Evolutionary conservation across 2,888 invertebrate genomes (phyloP), one percentile per base, ranked within the genome.

Genomic region (Atethmia centrago): DNA sequence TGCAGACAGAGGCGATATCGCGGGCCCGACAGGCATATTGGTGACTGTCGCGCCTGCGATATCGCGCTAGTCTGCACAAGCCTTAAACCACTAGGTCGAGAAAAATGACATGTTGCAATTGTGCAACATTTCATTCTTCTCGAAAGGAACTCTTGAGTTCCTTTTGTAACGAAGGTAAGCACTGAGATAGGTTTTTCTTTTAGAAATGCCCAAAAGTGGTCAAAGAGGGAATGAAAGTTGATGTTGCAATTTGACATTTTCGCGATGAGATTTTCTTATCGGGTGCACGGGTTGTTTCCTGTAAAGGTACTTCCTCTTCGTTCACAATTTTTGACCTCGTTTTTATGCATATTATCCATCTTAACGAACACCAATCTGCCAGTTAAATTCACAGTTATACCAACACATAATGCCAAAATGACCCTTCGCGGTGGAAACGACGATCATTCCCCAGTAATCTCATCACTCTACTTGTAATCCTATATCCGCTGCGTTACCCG

Each of bases 381-480:
- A 67, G 5, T 9, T 3, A 55, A 19, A 3, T 55, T 28, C 10
- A 28, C 16, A 55, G 8, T 40, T 40, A 7, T 40, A 3, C 28
- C 28, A 28, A 55, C 28, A 3, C 28, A 28, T 36, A 36, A 64
- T 25, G n/a, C 9, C 5, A 28, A 63, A 69, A 56, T 77, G 12
- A 62, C 42, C 12, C 21, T n/a, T 51, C 45, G 2, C 12, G 21
- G 49, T 45, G 36, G n/a, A 53, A 40, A 49, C 25, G 28, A 19
- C 59, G 36, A 51, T 36, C 53, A 67, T 72, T 40, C 47, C 40
- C 12, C 25, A 45, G 40, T 81, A 84, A 83, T 84, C 82, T 81
- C 72, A 71, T 69, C 85, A 84, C 72, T 74, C 55, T 42, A 74
- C 63, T 63, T 66, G 59, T 77, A 77, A 84, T 71, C 77, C 73